Evolutionary conservation across 2,888 invertebrate genomes (phyloP).

Genomic region (Caenorhabditis panamensis): DNA sequence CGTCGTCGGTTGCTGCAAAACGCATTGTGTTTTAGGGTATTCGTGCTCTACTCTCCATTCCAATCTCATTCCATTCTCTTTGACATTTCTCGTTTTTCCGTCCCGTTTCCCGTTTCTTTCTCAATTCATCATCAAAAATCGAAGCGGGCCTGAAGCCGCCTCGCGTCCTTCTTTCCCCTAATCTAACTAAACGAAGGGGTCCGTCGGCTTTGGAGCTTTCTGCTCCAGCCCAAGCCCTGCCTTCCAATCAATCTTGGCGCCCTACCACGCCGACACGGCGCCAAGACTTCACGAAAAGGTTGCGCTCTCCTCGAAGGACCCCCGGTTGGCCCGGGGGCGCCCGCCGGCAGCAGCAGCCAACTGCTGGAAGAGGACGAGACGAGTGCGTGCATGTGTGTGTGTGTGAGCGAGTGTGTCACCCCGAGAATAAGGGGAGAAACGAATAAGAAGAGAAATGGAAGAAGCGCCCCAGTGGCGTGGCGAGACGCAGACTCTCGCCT

Average conservation of each 20-base stretch:
- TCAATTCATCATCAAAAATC: too few relatives aligned
- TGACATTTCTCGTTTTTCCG: too few relatives aligned
- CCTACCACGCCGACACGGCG: conserved; percentile 5
- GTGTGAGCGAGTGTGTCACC: neutral
- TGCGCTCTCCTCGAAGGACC: too few relatives aligned
- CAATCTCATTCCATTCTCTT: too few relatives aligned
- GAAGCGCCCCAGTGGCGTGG: conserved; percentile 7
- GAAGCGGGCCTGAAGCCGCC: too few relatives aligned
- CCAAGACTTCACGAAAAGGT: conserved; percentile 7
- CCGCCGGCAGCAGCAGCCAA: neutral
- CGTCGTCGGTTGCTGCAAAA: too few relatives aligned
- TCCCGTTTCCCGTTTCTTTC: too few relatives aligned
- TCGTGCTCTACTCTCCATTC: too few relatives aligned
- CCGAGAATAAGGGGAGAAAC: neutral
- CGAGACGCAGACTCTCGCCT: conserved; percentile 19
- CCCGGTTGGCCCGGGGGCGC: too few relatives aligned
- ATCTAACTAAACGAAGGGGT: conserved; percentile 25
- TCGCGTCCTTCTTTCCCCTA: conserved; percentile 1
- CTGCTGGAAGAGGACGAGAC: neutral
- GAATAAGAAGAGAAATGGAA: neutral
- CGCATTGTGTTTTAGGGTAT: too few relatives aligned
- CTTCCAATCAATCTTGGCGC: conserved; percentile 22
- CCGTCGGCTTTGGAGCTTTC: conserved; percentile 7
- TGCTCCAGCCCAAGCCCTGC: too few relatives aligned
- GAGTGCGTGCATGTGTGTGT: neutral